Percentiles rank a stretch among this genome's conserved stretches.
Evolutionary conservation across 2,797 vertebrate genomes (phyloP).

Genomic region (Argyrosomus regius): DNA sequence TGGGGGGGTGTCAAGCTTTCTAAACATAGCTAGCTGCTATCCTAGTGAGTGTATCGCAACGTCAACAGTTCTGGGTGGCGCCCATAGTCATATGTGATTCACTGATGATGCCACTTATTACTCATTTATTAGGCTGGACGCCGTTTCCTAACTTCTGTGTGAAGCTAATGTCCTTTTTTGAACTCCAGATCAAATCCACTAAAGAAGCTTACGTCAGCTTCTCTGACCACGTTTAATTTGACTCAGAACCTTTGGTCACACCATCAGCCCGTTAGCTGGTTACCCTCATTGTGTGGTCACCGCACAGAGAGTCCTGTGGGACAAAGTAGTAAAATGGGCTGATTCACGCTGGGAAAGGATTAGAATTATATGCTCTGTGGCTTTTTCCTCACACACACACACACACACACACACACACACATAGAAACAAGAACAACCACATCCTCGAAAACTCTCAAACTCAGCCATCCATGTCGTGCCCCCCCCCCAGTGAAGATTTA

Average conservation of each 20-base stretch:
- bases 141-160: neutral
- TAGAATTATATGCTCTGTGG: slow-evolving; percentile 63
- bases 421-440: neutral
- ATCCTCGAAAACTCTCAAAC: slow-evolving; percentile 11
- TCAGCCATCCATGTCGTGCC: slow-evolving; percentile 31
- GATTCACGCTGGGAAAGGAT: slow-evolving; percentile 65
- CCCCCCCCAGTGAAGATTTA: slow-evolving; percentile 1
- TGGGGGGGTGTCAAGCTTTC: slow-evolving; percentile 12
- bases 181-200: neutral
- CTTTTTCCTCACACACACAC: slow-evolving; percentile 28
- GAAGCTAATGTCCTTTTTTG: neutral
- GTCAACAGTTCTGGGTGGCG: neutral
- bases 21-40: slow-evolving; percentile 31
- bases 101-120: neutral
- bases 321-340: slow-evolving; percentile 45
- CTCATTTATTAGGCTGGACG: too few relatives aligned
- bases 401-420: slow-evolving; percentile 16
- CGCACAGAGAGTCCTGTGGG: slow-evolving; percentile 28
- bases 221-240: slow-evolving; percentile 6
- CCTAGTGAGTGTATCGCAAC: neutral
- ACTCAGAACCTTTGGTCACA: slow-evolving; percentile 2
- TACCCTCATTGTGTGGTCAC: slow-evolving; percentile 64
- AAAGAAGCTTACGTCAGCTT: neutral
- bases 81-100: neutral
- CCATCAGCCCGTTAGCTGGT: neutral